Conservation (phyloP, 1,140 invertebrate species). For the Triops longicaudatus region DNA sequence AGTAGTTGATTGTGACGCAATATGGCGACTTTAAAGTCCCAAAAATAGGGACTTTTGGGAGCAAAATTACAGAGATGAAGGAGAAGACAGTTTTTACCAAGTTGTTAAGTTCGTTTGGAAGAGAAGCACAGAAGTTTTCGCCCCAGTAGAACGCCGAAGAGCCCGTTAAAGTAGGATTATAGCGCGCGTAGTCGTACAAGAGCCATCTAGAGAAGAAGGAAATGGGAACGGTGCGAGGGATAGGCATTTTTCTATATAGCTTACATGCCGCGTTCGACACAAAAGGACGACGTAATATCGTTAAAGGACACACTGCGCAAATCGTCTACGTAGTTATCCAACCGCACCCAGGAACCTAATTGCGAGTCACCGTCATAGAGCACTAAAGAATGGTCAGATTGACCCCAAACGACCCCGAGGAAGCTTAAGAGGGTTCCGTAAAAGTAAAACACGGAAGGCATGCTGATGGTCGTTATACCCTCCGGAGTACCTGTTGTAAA, state of each 20-base stretch:
- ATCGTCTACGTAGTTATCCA: slow-evolving; percentile 26
- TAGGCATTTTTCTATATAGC: no score
- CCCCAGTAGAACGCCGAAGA: slow-evolving; percentile 26
- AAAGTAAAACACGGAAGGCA: not conserved
- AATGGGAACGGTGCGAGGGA: not conserved
- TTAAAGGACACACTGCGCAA: slow-evolving; percentile 16
- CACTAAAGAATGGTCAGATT: slow-evolving; percentile 20
- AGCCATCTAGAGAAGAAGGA: slow-evolving; percentile 23
- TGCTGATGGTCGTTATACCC: not conserved
- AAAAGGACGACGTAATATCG: slow-evolving; percentile 25
- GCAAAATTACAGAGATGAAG: no score
- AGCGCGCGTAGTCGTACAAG: slow-evolving; percentile 23
- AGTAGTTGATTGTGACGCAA: no score
- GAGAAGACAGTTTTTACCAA: no score
- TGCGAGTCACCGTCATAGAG: slow-evolving; percentile 22
- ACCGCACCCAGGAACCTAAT: slow-evolving; percentile 20
- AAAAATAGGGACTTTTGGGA: no score
- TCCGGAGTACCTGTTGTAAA: not conserved
- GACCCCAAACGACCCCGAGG: not conserved
- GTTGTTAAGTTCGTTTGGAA: slow-evolving; percentile 23
- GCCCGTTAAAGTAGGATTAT: slow-evolving; percentile 17
- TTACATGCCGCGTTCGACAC: slow-evolving; percentile 26
- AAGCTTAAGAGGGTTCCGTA: not conserved
- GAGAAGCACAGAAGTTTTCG: slow-evolving; percentile 19
- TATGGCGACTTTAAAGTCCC: no score